phyloP scores from a whole-genome alignment of 2,888 invertebrate genomes.

The Hecatera dysodea region DNA sequence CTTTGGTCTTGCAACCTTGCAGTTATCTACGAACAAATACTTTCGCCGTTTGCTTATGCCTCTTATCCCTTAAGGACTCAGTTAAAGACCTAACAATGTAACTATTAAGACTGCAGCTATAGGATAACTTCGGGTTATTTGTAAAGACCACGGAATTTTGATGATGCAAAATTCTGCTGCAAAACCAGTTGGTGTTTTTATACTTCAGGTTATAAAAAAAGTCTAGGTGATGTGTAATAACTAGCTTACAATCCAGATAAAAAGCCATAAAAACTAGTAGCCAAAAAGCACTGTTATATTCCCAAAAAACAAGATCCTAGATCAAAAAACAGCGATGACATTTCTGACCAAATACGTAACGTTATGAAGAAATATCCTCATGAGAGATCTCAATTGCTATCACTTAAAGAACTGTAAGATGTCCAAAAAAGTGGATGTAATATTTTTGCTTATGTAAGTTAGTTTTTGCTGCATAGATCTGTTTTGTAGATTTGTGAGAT shows the following conservation, averaged over 20 bases:
- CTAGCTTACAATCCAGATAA: constrained; percentile 43
- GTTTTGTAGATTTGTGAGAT: constrained; percentile 51
- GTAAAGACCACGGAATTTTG: background rate
- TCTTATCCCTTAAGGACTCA: constrained; percentile 60
- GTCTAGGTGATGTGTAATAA: constrained; percentile 41
- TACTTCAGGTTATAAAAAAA: constrained; percentile 8
- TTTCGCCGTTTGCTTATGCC: constrained; percentile 48
- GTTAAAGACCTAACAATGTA: constrained; percentile 41
- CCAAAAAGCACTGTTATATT: constrained; percentile 37
- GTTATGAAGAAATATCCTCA: constrained; percentile 48
- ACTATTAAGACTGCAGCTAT: background rate
- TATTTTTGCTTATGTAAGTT: constrained; percentile 57
- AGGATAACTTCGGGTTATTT: background rate
- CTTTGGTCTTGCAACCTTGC: constrained; percentile 69
- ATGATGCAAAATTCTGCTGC: constrained; percentile 3
- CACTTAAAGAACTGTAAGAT: constrained; percentile 52
- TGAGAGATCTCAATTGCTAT: constrained; percentile 63
- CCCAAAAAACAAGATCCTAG: constrained; percentile 53
- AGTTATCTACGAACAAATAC: constrained; percentile 66
- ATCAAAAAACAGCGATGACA: constrained; percentile 56
- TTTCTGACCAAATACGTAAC: constrained; percentile 60
- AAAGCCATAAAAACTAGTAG: constrained; percentile 54
- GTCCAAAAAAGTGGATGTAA: constrained; percentile 55
- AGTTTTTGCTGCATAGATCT: constrained; percentile 52
- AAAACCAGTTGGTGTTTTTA: constrained; percentile 6